phyloP scores from a whole-genome alignment of 35 echinoderm and acorn worm genomes.

The Nesometra sesokonis region DNA sequence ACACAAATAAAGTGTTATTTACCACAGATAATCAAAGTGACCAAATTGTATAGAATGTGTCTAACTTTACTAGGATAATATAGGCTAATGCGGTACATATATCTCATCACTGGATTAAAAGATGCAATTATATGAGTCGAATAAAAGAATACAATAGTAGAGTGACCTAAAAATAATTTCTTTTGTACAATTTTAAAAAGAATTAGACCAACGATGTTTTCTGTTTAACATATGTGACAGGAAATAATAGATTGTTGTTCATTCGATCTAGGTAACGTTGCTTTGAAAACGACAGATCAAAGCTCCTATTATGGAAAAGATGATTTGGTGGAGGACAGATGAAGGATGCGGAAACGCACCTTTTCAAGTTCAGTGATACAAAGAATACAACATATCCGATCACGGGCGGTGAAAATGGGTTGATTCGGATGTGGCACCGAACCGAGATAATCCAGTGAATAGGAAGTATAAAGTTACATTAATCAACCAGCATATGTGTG shows the following conservation, averaged over 20 bases:
- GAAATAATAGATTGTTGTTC: not conserved
- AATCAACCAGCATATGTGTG: not conserved
- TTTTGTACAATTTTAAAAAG: not conserved
- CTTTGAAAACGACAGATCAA: not conserved
- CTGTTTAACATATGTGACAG: not conserved
- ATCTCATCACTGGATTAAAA: not conserved
- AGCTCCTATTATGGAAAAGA: not conserved
- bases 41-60: not conserved
- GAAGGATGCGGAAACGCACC: not conserved
- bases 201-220: not conserved
- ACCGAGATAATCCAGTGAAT: not conserved
- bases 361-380: not conserved
- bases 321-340: not conserved
- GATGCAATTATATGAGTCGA: not conserved
- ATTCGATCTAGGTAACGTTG: not conserved
- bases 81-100: not conserved
- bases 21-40: not conserved
- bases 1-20: not conserved
- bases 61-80: not conserved
- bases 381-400: not conserved
- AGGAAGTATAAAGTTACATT: not conserved
- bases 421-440: not conserved
- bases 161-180: not conserved
- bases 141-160: not conserved
- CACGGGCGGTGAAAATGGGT: not conserved